phyloP scores from a whole-genome alignment of 2,888 invertebrate genomes.

The Ophion ellenae region DNA sequence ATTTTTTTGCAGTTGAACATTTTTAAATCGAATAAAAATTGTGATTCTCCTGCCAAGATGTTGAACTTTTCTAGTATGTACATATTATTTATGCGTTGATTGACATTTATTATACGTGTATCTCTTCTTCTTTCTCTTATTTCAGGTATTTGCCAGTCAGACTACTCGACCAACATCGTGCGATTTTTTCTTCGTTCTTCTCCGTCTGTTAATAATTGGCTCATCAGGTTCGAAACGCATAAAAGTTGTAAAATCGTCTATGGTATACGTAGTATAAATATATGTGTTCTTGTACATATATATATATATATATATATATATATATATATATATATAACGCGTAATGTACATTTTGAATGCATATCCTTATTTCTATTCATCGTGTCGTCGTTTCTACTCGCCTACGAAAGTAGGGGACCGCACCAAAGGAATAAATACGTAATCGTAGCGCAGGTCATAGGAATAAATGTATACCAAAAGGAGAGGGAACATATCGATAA shows the following conservation, averaged over 20 bases:
- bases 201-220: constrained; percentile 10
- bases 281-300: not conserved
- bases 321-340: not conserved
- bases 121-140: not conserved
- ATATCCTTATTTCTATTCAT: constrained; percentile 17
- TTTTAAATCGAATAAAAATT: no score
- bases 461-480: not conserved
- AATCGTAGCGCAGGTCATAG: constrained; percentile 4
- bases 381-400: constrained; percentile 50
- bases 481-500: constrained; percentile 51
- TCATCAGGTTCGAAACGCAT: constrained; percentile 8
- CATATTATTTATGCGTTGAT: not conserved
- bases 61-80: no score
- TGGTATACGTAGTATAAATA: constrained; percentile 38
- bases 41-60: no score
- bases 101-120: not conserved
- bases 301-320: constrained; percentile 25
- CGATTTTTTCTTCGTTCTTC: constrained; percentile 38
- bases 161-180: constrained; percentile 45
- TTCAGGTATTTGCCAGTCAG: constrained; percentile 37
- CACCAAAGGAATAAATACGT: constrained; percentile 11
- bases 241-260: constrained; percentile 25
- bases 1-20: no score
- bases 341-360: not conserved
- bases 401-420: constrained; percentile 31